phyloP scores from a whole-genome alignment of 2,797 vertebrate species.

The Podarcis lilfordi region DNA sequence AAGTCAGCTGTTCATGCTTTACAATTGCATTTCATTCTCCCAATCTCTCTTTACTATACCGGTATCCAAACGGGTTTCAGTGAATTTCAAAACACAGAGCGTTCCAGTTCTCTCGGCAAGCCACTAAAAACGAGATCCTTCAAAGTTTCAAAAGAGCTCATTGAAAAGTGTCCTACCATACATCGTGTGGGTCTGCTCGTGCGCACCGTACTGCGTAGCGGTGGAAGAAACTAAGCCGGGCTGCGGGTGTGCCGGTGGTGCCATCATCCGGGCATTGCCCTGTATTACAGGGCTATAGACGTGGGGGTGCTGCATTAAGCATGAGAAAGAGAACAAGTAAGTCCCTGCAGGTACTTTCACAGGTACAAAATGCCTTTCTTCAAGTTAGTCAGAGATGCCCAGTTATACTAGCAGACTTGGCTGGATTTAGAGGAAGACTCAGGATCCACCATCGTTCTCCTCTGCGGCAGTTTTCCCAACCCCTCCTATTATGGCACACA shows the following conservation, averaged over 20 bases:
- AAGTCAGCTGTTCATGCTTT: too few relatives aligned
- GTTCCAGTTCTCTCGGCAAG: constrained; percentile 54
- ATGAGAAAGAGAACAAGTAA: constrained; percentile 37
- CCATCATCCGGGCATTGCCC: constrained; percentile 95
- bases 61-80: background rate
- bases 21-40: background rate
- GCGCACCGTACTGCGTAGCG: constrained; percentile 90
- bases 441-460: background rate
- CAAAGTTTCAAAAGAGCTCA: constrained; percentile 64
- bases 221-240: constrained; percentile 92
- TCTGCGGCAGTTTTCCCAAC: background rate
- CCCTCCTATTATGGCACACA: background rate
- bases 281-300: constrained; percentile 97
- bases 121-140: constrained; percentile 56
- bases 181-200: constrained; percentile 98
- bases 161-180: constrained; percentile 90
- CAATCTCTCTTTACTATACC: background rate
- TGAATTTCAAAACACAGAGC: background rate
- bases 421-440: too few relatives aligned
- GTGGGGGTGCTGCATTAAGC: constrained; percentile 89
- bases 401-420: background rate
- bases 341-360: too few relatives aligned
- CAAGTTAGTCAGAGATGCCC: too few relatives aligned
- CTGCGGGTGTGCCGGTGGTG: constrained; percentile 90
- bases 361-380: background rate